Evolutionary conservation across 2,113 vertebrate genomes (phyloP), one percentile per base, ranked within the genome.

Genomic region (Aspidoscelis tigris): DNA sequence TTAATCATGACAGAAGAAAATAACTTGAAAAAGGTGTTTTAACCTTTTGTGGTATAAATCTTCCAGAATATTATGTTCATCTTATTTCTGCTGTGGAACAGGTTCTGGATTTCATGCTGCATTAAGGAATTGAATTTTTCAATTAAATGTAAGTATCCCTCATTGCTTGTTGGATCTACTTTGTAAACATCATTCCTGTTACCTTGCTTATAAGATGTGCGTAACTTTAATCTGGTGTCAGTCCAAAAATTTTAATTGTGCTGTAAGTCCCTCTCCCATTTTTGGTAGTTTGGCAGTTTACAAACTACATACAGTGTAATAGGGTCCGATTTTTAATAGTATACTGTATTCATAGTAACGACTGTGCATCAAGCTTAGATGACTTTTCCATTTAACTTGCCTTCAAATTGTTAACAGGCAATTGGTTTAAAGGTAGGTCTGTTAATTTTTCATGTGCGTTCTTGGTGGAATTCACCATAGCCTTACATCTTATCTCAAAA

Each of bases 401-500:
- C 94, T 96, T 96, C 95, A 95, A 94, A 91, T 91, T 92, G 88
- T 92, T 93, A 90, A 81, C 84, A 89, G 90, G 87, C 88, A 87
- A 91, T 89, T 43, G 89, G 88, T 95, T 93, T 93, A 95, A 95
- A 94, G 94, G 95, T 94, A 94, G 95, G 92, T 93, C 90, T 95
- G 91, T 93, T 95, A 85, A 95, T 95, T 95, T 95, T 92, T 89
- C 91, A 87, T 89, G 94, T 95, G 96, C 94, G 92, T 96, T 97
- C 96, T 95, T 92, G 95, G 94, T 90, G 94, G 95, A 96, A 96
- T 95, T 97, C 97, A 97, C 96, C 96, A 90, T 93, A 96, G 97
- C 97, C 97, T 97, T 97, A 97, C 95, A 94, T 95, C 91, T 83
- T 95, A 94, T 96, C 95, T 96, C 95, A 93, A 95, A 95, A 94